Evolutionary conservation across 2,888 invertebrate genomes (phyloP), one percentile per base, ranked within the genome.

Genomic region (Tenodera sinensis): DNA sequence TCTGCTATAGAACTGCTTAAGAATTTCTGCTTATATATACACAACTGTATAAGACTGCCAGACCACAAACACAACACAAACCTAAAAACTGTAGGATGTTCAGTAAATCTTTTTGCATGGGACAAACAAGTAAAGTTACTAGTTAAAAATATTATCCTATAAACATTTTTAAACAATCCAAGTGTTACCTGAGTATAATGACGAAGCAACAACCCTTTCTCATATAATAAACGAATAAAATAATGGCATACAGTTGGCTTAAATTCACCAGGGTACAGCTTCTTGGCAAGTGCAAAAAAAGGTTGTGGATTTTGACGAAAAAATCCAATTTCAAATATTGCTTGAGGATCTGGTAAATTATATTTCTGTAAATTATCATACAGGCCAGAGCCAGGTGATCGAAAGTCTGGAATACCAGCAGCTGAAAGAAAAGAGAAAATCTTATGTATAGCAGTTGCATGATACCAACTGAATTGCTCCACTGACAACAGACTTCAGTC

Each of bases 331-430:
- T 98, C 97, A 93, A 99, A 99, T 91, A 99, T 97, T 1, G 98
- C 97, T 92, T 97, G 97, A 0, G 99, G 98, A 93, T 97, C 95
- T 0, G 98, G 98, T 84, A 99, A 94, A 91, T 98, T 96, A 93
- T 98, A 99, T 92, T 98, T 97, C 91, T 97, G 95, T 85, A 99
- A 94, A 93, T 99, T 98, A 93, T 97, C 96, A 93, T 99, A 99
- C 0, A 99, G 94, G 0, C 99, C 99, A 89, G 97, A 97, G 47
- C 96, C 97, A 0, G 98, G 98, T 28, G 98, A 98, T 30, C 99
- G 96, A 93, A 99, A 99, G 93, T 99, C 99, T 28, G 99, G 99
- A 91, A 99, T 99, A 81, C 99, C 99, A 89, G 98, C 98, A 92
- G 98, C 98, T 98, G 93, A 89, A 95, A 93, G 89, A 90, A 71